Evolutionary conservation across 2,797 vertebrate genomes (phyloP).

Genomic region (Muraenolepis orangiensis): DNA sequence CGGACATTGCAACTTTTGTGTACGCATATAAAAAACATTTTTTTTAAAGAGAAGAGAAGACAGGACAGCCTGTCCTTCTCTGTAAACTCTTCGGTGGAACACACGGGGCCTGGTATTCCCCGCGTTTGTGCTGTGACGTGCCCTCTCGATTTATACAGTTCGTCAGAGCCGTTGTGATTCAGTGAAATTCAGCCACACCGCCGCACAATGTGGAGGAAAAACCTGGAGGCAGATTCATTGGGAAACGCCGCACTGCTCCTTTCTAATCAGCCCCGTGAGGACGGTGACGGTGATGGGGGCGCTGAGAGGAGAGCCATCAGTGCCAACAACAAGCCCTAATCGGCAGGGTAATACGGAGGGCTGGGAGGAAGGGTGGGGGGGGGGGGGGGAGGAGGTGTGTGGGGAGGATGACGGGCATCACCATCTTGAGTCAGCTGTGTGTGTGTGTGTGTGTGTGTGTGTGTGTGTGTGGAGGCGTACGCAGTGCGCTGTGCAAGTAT

Average conservation of each 20-base stretch:
- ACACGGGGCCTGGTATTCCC: not conserved
- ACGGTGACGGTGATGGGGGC: conserved; percentile 33
- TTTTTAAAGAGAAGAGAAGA: not conserved
- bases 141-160: not conserved
- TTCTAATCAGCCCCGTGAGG: conserved; percentile 36
- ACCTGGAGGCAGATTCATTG: conserved; percentile 18
- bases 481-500: not conserved
- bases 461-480: no score
- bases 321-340: conserved; percentile 22
- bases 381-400: not conserved
- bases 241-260: conserved; percentile 9
- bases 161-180: not conserved
- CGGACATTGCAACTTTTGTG: not conserved
- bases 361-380: not conserved
- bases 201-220: not conserved
- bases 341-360: not conserved
- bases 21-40: not conserved
- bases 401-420: not conserved
- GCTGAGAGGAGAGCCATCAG: not conserved
- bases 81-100: not conserved
- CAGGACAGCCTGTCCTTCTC: not conserved
- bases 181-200: not conserved
- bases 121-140: not conserved
- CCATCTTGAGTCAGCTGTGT: no score
- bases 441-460: not conserved